Evolutionary conservation across 2,113 vertebrate species (phyloP), one percentile per base, ranked within the genome.

Genomic region (Epinephelus moara): DNA sequence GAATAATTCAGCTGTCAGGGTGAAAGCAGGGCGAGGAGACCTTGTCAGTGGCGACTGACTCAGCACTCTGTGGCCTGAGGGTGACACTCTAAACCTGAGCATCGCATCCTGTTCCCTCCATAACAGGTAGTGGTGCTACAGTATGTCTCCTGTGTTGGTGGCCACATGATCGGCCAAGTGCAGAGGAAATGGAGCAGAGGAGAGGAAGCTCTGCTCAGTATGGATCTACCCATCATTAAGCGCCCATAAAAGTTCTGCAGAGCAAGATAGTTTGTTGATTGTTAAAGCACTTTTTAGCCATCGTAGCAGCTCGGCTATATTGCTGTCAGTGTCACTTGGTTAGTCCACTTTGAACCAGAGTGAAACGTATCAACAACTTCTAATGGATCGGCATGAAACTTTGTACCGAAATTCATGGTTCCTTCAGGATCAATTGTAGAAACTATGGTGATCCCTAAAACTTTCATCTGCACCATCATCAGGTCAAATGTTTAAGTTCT

Each of bases 1-100:
- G 91, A 94, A 94, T 94, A 94, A 94, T 94, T 93, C 92, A 94
- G 81, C 85, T 82, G 82, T 90, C 92, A 90, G 90, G 89, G 89
- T 90, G 89, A 89, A 84, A 70, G 85, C 78, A 86, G 88, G 82
- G 84, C 87, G 50, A 87, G 81, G 92, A 89, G 90, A 92, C 90
- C 87, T 93, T 91, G 89, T 90, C 80, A 73, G 67, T 84, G 85
- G 75, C 40, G 49, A 90, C 92, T 94, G 94, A 94, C 91, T 94
- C 93, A 94, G 92, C 93, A 91, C 72, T 90, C 80, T 68, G 64
- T 66, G 86, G 89, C 90, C 89, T 60, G 82, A 89, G 91, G 87
- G 91, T 92, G 91, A 93, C 88, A 87, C 92, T 81, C 45, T 87
- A 91, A 80, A 91, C 90, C 91, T 50, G 81, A 88, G 79, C 79